Conservation (phyloP, 2,888 invertebrate species). For the Macaria liturata region DNA sequence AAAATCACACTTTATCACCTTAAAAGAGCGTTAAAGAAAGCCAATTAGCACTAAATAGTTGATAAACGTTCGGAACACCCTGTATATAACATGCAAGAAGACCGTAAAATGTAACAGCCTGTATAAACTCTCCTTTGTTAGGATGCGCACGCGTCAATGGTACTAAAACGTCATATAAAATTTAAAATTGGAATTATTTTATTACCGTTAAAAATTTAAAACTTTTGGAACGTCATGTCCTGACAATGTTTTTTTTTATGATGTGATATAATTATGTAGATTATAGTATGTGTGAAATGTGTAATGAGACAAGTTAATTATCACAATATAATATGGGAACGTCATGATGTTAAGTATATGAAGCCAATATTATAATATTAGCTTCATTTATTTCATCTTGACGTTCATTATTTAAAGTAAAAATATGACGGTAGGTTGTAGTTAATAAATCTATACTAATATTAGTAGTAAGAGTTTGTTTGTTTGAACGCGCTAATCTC, state of each 20-base stretch:
- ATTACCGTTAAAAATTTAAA: conserved; percentile 23
- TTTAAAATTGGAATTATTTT: conserved; percentile 30
- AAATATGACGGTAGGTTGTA: too few relatives aligned
- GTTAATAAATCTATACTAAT: too few relatives aligned
- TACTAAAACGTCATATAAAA: conserved; percentile 33
- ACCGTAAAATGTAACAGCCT: conserved; percentile 58
- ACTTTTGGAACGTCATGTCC: conserved; percentile 25
- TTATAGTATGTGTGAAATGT: too few relatives aligned
- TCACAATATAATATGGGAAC: too few relatives aligned
- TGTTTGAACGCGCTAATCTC: too few relatives aligned
- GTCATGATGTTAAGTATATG: too few relatives aligned
- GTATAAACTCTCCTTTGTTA: conserved; percentile 52
- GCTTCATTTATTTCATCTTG: too few relatives aligned
- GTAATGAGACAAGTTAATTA: too few relatives aligned
- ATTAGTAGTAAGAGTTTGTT: too few relatives aligned
- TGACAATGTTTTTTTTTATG: conserved; percentile 40
- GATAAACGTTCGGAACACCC: conserved; percentile 54
- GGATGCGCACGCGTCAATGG: conserved; percentile 69
- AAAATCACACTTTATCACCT: conserved; percentile 42
- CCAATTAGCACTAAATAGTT: conserved; percentile 71
- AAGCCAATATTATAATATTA: too few relatives aligned
- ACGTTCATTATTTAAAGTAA: too few relatives aligned
- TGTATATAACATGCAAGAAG: conserved; percentile 57
- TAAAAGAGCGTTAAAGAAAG: conserved; percentile 46
- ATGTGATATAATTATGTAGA: conserved; percentile 36